A percentile compares a stretch with the other conserved stretches of the same genome.
Evolutionary conservation across 2,797 vertebrate species (phyloP).

Genomic region (Peromyscus melanophrys): DNA sequence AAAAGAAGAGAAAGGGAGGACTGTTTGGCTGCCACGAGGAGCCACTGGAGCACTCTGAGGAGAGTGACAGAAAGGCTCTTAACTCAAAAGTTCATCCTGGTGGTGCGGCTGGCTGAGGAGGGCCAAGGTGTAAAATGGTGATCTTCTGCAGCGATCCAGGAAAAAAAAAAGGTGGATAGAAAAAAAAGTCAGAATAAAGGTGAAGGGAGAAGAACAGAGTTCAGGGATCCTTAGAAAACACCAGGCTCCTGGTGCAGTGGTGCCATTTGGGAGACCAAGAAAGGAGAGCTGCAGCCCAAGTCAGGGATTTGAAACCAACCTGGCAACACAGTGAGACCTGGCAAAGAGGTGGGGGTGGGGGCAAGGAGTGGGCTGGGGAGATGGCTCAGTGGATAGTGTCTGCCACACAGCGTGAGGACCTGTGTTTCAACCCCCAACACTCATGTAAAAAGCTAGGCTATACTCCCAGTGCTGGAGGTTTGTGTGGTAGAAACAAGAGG

Average conservation of each 20-base stretch:
- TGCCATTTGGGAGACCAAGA: not conserved
- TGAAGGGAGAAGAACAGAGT: not conserved
- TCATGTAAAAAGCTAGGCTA: not conserved
- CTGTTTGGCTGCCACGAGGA: not conserved
- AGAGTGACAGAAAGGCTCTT: not conserved
- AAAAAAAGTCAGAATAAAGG: not conserved
- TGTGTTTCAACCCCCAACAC: not conserved
- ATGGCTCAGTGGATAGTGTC: not conserved
- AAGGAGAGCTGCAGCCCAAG: not conserved
- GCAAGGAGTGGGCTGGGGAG: not conserved
- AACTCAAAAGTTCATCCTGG: not conserved
- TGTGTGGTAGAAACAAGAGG: not conserved
- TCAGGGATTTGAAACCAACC: not conserved
- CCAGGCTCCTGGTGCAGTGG: not conserved
- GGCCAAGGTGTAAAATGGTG: not conserved
- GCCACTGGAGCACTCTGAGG: not conserved
- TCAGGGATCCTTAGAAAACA: not conserved
- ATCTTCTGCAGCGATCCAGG: not conserved
- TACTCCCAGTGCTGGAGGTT: no score
- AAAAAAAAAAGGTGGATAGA: not conserved
- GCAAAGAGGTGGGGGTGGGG: rapidly evolving
- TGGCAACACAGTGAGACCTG: not conserved
- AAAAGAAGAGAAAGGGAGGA: not conserved
- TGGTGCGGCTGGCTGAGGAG: not conserved
- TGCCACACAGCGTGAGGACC: not conserved